Evolutionary conservation across 1,140 invertebrate genomes (phyloP), one percentile per base, ranked within the genome.

Genomic region (Temnothorax curvispinosus): DNA sequence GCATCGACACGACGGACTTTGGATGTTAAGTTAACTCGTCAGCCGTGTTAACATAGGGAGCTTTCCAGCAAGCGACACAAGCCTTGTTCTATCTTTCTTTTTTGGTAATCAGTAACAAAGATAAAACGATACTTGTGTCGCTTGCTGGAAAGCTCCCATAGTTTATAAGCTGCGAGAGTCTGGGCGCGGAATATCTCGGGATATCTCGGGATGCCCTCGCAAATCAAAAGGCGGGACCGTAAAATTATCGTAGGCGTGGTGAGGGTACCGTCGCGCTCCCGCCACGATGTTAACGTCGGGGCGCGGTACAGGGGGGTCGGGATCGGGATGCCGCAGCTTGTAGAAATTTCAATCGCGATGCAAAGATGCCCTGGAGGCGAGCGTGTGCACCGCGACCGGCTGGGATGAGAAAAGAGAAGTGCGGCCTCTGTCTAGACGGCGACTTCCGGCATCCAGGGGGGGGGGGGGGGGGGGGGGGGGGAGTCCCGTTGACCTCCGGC

Each of bases 331-430:
- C 41, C 74, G 27, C 67, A 60, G 65, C 32, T 60, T 11, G 86
- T 32, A 50, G 64, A 85, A 85, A 77, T 88, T 85, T 89, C 67
- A 77, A 76, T 85, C 38, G 41, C 47, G 65, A 71, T 52, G 35
- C 52, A 60, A 11, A 27, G 62, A n/a, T 38, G 38, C 47, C 54
- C 27, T n/a, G 5, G 35, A 11, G 47, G 47, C 38, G 9, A 67
- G 50, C 52, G n/a, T 5, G 67, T 44, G 54, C 9, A 18, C 15
- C 54, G 75, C 58, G 65, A 81, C 47, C 52, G 60, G 60, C 9
- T 47, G 32, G 27, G 78, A 71, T 71, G 77, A 84, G 91, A 92
- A 91, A 92, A 65, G 47, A 65, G 18, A 27, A 64, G 54, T 50
- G 27, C 71, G n/a, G 15, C 18, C 35, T 27, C 27, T 15, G 88